A percentile compares a stretch with the other conserved stretches of the same genome.
Evolutionary conservation across 2,888 invertebrate species (phyloP).

Genomic region (Tachina fera): DNA sequence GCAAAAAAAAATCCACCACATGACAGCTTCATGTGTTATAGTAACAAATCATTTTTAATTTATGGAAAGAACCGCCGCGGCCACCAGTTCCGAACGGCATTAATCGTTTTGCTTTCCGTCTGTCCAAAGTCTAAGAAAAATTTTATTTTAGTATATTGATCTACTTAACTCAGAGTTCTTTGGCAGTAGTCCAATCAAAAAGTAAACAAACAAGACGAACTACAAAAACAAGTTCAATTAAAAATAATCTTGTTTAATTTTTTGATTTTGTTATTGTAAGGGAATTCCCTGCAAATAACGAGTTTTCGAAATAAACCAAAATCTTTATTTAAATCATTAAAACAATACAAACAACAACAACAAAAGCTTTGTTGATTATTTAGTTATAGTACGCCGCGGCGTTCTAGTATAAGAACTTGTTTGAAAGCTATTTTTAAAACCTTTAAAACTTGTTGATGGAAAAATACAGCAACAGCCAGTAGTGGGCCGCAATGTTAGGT

Average conservation of each 20-base stretch:
- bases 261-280: conserved; percentile 2
- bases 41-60: not conserved
- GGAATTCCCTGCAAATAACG: conserved; percentile 64
- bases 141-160: conserved; percentile 1
- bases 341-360: not conserved
- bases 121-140: conserved; percentile 1
- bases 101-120: conserved; percentile 14
- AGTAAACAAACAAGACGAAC: conserved; percentile 5
- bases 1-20: too few relatives aligned
- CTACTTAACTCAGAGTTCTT: conserved; percentile 5
- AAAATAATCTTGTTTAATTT: not conserved
- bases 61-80: not conserved
- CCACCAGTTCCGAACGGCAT: not conserved
- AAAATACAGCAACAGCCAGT: not conserved
- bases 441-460: conserved; percentile 5
- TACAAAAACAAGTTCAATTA: not conserved
- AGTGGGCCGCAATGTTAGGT: not conserved
- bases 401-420: not conserved
- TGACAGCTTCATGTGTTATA: not conserved
- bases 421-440: not conserved
- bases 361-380: not conserved
- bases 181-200: not conserved
- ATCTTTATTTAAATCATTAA: conserved; percentile 1
- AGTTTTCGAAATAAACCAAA: conserved; percentile 43
- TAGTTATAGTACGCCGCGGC: not conserved